A percentile compares a stretch with the other conserved stretches of the same genome.
Evolutionary conservation across 2,797 vertebrate species (phyloP).

Genomic region (Poeciliopsis turneri): DNA sequence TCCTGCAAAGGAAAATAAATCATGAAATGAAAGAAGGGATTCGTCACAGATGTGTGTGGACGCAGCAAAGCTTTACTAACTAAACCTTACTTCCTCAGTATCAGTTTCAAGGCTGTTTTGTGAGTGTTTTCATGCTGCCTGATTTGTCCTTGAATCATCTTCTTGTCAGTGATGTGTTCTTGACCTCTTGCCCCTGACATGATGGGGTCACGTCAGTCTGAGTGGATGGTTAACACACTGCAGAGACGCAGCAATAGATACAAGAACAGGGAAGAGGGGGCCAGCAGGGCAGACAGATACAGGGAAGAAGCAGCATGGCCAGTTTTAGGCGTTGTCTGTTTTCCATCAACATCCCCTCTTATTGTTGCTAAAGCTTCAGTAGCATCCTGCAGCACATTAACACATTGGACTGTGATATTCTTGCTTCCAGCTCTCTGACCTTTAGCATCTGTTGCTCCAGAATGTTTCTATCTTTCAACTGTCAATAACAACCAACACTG

Average conservation of each 20-base stretch:
- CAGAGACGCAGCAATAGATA: background rate
- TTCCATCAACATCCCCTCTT: background rate
- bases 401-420: background rate
- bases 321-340: background rate
- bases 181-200: background rate
- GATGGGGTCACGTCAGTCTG: background rate
- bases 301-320: too few relatives aligned
- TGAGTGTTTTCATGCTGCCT: background rate
- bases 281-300: too few relatives aligned
- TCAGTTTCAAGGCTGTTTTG: background rate
- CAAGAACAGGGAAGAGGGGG: background rate
- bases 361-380: background rate
- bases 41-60: background rate
- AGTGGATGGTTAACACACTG: background rate
- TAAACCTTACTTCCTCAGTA: slow-evolving; percentile 1
- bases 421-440: background rate
- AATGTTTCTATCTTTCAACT: background rate
- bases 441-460: background rate
- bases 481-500: background rate
- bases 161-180: background rate
- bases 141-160: background rate
- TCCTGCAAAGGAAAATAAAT: background rate
- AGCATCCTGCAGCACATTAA: background rate
- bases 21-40: background rate
- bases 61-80: background rate